Evolutionary conservation across 1,140 invertebrate species (phyloP), one percentile per base, ranked within the genome.

Genomic region (Halictus rubicundus): DNA sequence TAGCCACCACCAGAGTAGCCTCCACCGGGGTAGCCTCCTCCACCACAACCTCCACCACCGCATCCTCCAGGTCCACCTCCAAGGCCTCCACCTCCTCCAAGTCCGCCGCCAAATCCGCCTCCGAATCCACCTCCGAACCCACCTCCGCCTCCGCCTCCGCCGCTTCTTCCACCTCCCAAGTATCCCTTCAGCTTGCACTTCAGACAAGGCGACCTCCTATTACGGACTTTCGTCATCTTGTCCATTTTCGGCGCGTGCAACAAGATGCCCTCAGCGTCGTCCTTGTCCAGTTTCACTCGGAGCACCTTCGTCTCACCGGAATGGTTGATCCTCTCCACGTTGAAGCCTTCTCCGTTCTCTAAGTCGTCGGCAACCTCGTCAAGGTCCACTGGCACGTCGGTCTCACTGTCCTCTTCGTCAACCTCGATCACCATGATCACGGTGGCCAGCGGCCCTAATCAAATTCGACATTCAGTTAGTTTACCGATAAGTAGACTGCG

Each of bases 291-390:
- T 42, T 92, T 82, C 14, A 93, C 78, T 25, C 85, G 90, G 9
- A 93, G 83, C 5, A 91, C 8, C 59, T 82, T 86, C 0, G 87
- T 89, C 32, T 89, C 83, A 12, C 88, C 88, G 42, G 87, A 73
- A 9, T 90, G 80, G 8, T 76, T 68, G 63, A 93, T 84, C 78
- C 83, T 92, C 19, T 93, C 89, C 9, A 93, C 85, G 37, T 84
- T 83, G 70, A 91, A 89, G 21, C 91, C 92, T 69, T 91, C 84
- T 1, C 5, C 4, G 0, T 78, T 78, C 68, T 91, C 79, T 7
- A 93, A 87, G 64, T 90, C 90, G 37, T 87, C 89, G 1, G 91
- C 91, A 3, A 92, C 71, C 8, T 91, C 87, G 21, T 92, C 91
- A 9, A 93, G 84, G 57, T 83, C 84, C 9, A 89, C 85, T 16